Evolutionary conservation across 2,888 invertebrate species (phyloP).

Genomic region (Eupithecia pulchellata): DNA sequence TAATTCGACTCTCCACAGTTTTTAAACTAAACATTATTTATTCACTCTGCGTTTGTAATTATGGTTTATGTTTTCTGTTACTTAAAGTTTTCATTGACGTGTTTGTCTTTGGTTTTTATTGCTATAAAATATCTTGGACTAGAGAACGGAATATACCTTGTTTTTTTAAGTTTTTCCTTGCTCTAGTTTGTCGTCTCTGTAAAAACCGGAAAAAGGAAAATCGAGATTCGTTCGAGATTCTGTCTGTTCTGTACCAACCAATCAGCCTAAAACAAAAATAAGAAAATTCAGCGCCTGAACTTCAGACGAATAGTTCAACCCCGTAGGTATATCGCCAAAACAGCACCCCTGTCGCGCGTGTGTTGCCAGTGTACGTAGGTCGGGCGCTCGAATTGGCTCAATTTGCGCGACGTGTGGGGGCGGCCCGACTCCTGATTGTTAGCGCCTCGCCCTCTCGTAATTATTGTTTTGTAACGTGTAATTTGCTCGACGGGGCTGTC

Average conservation of each 20-base stretch:
- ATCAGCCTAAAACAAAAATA: background rate
- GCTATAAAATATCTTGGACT: background rate
- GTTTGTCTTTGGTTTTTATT: background rate
- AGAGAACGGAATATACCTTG: background rate
- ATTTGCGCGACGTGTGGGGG: conserved; percentile 60
- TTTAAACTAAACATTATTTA: too few relatives aligned
- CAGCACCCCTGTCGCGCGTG: conserved; percentile 29
- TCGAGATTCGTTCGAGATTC: background rate
- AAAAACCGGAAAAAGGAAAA: too few relatives aligned
- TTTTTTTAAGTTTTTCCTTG: too few relatives aligned
- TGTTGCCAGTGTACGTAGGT: conserved; percentile 55
- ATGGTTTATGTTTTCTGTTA: background rate
- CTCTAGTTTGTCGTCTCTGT: background rate
- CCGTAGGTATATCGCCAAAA: background rate
- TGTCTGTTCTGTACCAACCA: background rate
- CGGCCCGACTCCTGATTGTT: conserved; percentile 52
- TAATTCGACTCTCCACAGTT: background rate
- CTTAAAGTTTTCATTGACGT: too few relatives aligned
- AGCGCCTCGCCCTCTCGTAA: conserved; percentile 50
- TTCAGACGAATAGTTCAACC: background rate
- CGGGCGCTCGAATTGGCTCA: conserved; percentile 63
- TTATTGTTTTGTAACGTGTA: conserved; percentile 53
- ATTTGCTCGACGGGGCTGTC: conserved; percentile 45
- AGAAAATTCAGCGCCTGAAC: background rate
- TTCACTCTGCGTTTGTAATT: too few relatives aligned